Evolutionary conservation across 2,888 invertebrate genomes (phyloP), one percentile per base, ranked within the genome.

Genomic region (Smittia sp.): DNA sequence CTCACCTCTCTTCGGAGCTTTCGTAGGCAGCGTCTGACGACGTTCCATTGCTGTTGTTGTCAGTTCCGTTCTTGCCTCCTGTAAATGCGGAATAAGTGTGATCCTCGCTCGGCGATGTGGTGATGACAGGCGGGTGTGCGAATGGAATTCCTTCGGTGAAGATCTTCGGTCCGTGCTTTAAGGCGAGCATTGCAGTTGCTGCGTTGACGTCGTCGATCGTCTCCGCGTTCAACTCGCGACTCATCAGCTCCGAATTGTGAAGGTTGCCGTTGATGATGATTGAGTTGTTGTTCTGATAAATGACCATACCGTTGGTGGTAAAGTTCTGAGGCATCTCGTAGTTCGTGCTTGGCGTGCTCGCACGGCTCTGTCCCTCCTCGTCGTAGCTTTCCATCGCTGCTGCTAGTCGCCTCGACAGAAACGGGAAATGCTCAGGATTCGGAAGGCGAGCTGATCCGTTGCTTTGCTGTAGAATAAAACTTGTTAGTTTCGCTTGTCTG

Each of bases 61-160:
- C 80, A 75, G 77, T 79, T 46, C 74, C 76, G 73, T 76, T 78
- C 73, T 68, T 65, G 9, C 22, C 75, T 15, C 46, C 54, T 22
- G 68, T 62, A 63, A 85, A 85, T 75, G 88, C 88, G 78, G 93
- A 94, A 84, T 96, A 96, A 72, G 94, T 94, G 83, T 96, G 96
- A 85, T 96, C 96, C 83, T 94, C 93, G 82, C 93, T 94, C 0
- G 94, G 93, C 78, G 92, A 92, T 73, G 90, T 90, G 1, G 94
- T 94, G 78, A 94, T 93, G 76, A 94, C 89, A 78, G 83, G 81
- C 74, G 82, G 79, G 75, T 77, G 81, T 81, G 81, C 81, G 79
- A 81, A 82, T 75, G 80, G 81, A 78, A 80, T 82, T 75, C 79
- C 78, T 76, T 82, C 83, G 46, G 78, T 82, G 75, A 86, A 83